Base-by-base conservation (phyloP, 2,888 invertebrate species). In the Doris montereyensis region DNA sequence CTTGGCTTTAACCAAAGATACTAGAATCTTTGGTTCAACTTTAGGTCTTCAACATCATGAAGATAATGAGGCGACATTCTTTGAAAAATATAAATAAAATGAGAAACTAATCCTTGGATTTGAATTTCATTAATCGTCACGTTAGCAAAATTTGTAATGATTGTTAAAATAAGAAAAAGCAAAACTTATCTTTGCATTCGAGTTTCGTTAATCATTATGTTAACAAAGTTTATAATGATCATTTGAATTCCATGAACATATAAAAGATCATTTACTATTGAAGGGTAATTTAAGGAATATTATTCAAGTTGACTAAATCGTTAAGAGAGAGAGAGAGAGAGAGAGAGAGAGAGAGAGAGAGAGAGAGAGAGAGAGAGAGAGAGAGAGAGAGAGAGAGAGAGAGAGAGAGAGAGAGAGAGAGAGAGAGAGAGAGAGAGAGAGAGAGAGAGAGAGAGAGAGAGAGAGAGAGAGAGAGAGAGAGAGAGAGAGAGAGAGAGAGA, bases 401-500 rank as follows among this genome's bases (percentile, higher is more conserved):
- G 21, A 32, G n/a, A 24, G 58, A 17, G 4, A 13, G 58, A 24
- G 58, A 24, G 74, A 41, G 74, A 21, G 30, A 41, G 60, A 17
- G 35, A 13, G 30, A 41, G 58, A 34, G 41, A n/a, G 41, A 71
- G 34, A 72, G 26, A 57, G 57, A 73, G 28, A 73, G 57, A 57
- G 26, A 73, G 72, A 73, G 28, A 57, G 26, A 73, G 57, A 73
- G 28, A 57, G 57, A 73, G 72, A 58, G 58, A 58, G 58, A 58
- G 58, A 73, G 28, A 73, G 57, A 57, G 26, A 73, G 72, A 73
- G 28, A 57, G 26, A 73, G 57, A 52, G 28, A 57, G 26, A 73
- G 72, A 73, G 57, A 57, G 26, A 73, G 52, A 73, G 26, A 57
- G 57, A 73, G 72, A 73, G 57, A 21, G 57, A 73, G 52, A 73